A percentile compares a stretch with the other conserved stretches of the same genome.
These are phyloP conservation scores for Lycaon pictus DNA, from an alignment of 2,113 vertebrate genomes.

Conservation along the genomic window DNA sequence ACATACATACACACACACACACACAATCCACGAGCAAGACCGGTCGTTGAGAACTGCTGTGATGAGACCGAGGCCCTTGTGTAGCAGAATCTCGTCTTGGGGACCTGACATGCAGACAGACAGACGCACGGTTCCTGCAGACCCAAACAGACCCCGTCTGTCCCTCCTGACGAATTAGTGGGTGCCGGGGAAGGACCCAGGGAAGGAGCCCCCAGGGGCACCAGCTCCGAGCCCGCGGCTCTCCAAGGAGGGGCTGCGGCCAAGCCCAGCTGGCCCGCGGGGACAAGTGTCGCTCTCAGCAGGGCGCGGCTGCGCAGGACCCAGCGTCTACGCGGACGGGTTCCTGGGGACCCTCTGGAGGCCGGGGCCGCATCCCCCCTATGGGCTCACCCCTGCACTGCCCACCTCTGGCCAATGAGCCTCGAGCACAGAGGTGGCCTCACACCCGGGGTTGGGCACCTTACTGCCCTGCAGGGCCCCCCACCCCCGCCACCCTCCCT, in stretches of 20 bases:
- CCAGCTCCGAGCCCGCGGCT: not conserved
- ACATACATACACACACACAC: not conserved
- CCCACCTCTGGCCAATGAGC: not conserved
- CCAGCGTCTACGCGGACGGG: too few species aligned
- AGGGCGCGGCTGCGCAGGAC: too few species aligned
- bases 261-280: accelerated
- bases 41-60: not conserved
- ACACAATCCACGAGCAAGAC: not conserved
- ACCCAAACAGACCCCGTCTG: not conserved
- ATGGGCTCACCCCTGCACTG: not conserved
- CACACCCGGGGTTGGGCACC: accelerated
- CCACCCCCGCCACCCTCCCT: not conserved
- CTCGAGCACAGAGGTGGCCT: not conserved
- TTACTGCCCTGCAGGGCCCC: not conserved
- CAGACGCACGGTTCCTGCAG: not conserved
- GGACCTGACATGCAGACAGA: not conserved
- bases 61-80: not conserved
- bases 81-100: not conserved
- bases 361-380: not conserved
- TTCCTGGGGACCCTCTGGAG: not conserved
- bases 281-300: not conserved
- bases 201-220: not conserved
- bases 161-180: not conserved
- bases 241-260: not conserved
- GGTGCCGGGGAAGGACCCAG: not conserved